Conservation (phyloP, 2,797 vertebrate species). For the Leptodactylus fallax region DNA sequence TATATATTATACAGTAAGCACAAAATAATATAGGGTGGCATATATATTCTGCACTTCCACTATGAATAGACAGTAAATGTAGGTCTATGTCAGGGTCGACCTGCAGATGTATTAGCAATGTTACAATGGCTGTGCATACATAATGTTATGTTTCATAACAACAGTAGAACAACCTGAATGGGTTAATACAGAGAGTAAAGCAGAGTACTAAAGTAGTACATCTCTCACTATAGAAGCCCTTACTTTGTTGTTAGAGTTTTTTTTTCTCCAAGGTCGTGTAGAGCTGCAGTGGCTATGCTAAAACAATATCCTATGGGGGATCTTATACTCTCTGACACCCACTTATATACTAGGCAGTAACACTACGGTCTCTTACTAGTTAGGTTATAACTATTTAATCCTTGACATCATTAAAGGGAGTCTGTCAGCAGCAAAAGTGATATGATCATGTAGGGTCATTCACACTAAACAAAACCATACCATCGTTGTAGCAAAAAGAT, state of each 20-base stretch:
- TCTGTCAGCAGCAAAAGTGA: no score
- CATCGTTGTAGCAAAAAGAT: no score
- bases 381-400: no score
- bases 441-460: no score
- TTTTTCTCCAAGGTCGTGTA: background rate
- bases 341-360: background rate
- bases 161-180: background rate
- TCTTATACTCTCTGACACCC: background rate
- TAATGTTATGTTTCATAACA: background rate
- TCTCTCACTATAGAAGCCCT: background rate
- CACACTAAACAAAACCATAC: no score
- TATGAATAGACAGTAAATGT: background rate
- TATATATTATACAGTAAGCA: background rate
- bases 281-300: background rate
- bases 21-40: background rate
- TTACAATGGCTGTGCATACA: background rate
- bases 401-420: no score
- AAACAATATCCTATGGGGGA: background rate
- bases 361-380: no score
- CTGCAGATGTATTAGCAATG: background rate
- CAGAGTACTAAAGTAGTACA: background rate
- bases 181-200: background rate
- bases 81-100: background rate
- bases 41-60: no score
- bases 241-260: background rate